These are phyloP conservation scores for Lutjanus erythropterus DNA, from an alignment of 2,113 vertebrate genomes.

Conservation along the genomic window DNA sequence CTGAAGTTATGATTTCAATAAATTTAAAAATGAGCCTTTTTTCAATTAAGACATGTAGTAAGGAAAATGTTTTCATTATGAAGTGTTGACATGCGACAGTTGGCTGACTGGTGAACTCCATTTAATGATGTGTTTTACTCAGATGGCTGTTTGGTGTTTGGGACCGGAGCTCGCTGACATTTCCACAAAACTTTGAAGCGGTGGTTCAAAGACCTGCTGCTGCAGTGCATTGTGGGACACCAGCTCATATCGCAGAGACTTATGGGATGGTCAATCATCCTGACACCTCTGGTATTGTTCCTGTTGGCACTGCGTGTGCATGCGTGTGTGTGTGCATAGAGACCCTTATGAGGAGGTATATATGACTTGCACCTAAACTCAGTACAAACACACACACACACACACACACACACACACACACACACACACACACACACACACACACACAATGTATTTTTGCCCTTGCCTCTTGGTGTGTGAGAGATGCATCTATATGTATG, in stretches of 20 bases:
- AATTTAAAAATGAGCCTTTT: too few species aligned
- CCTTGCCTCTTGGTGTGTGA: neutral
- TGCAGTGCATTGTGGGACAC: slow-evolving; percentile 49
- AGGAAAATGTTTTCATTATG: neutral
- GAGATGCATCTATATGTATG: too few species aligned
- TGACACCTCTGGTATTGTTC: slow-evolving; percentile 48
- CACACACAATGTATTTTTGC: neutral
- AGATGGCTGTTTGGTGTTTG: neutral
- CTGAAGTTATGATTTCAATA: too few species aligned
- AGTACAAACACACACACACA: neutral
- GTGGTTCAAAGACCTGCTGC: neutral
- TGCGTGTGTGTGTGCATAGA: slow-evolving; percentile 19
- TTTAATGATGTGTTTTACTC: neutral
- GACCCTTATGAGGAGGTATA: neutral
- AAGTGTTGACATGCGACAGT: neutral
- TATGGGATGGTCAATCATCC: slow-evolving; percentile 69
- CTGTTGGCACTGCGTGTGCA: slow-evolving; percentile 11
- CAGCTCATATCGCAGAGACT: slow-evolving; percentile 28
- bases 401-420: neutral
- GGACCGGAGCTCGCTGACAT: neutral
- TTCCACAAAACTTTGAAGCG: slow-evolving; percentile 23
- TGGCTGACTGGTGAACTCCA: neutral
- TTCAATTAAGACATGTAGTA: too few species aligned
- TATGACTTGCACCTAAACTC: neutral
- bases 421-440: neutral